A percentile compares a stretch with the other conserved stretches of the same genome.
Evolutionary conservation across 2,113 vertebrate species (phyloP).

Genomic region (Pelobates fuscus): DNA sequence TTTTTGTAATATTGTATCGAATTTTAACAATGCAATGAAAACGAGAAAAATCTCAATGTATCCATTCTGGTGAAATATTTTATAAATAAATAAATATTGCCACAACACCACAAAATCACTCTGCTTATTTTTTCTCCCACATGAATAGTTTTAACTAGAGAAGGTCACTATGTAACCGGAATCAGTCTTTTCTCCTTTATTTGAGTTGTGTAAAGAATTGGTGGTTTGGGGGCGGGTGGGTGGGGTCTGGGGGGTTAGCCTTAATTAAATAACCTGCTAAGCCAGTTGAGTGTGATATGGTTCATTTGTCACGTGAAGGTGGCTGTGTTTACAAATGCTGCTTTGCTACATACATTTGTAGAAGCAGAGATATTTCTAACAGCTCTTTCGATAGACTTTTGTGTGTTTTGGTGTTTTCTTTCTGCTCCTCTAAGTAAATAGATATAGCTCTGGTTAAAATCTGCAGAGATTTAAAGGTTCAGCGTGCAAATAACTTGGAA

Average conservation of each 20-base stretch:
- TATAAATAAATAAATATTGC: too few relatives aligned
- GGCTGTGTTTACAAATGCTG: not conserved
- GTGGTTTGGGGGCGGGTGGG: not conserved
- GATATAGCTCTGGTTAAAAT: not conserved
- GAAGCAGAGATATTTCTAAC: not conserved
- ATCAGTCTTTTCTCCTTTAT: too few relatives aligned
- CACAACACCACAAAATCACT: too few relatives aligned
- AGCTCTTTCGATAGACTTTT: not conserved
- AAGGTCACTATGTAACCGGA: too few relatives aligned
- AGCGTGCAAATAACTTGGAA: too few relatives aligned
- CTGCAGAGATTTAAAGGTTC: not conserved
- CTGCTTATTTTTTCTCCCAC: too few relatives aligned
- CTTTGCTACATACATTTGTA: not conserved
- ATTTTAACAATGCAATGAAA: too few relatives aligned
- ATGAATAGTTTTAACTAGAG: too few relatives aligned
- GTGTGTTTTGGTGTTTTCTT: slow-evolving; percentile 19
- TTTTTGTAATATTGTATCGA: too few relatives aligned
- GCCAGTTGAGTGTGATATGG: slow-evolving; percentile 8
- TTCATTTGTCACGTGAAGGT: slow-evolving; percentile 8
- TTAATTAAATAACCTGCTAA: slow-evolving; percentile 10
- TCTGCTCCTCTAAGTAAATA: not conserved
- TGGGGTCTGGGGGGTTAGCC: not conserved
- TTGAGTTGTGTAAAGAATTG: not conserved
- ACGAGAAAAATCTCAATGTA: too few relatives aligned
- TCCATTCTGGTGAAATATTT: too few relatives aligned